A percentile compares a stretch with the other conserved stretches of the same genome.
Evolutionary conservation across 2,888 invertebrate species (phyloP).

Genomic region (Acrobasis suavella): DNA sequence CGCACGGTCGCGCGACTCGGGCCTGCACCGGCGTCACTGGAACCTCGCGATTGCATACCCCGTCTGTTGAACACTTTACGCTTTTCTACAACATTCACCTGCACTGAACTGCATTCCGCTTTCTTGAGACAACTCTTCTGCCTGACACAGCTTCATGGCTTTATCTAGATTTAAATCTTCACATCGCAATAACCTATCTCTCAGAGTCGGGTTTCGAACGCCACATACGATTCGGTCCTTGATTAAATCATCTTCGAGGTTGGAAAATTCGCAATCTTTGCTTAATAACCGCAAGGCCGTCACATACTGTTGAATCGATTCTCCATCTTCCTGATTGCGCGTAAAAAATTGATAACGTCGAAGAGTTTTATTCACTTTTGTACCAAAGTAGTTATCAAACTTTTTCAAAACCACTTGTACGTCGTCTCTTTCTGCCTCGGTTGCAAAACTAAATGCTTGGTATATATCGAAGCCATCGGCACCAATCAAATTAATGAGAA

Average conservation of each 20-base stretch:
- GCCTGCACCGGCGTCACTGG: not conserved
- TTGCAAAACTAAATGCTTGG: conserved; percentile 10
- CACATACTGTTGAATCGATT: conserved; percentile 19
- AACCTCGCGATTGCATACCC: not conserved
- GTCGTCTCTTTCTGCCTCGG: not conserved
- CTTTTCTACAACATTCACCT: not conserved
- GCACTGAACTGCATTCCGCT: not conserved
- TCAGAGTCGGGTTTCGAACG: not conserved
- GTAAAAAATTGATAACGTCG: not conserved
- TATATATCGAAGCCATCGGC: conserved; percentile 20
- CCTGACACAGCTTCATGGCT: conserved; percentile 27
- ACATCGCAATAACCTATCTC: conserved; percentile 22
- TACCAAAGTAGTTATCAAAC: conserved; percentile 11
- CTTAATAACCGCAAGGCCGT: too few relatives aligned
- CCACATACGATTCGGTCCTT: conserved; percentile 10
- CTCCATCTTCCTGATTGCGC: conserved; percentile 12
- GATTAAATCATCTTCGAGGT: conserved; percentile 1
- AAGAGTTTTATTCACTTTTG: conserved; percentile 13
- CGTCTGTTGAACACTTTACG: too few relatives aligned
- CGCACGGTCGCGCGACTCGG: not conserved
- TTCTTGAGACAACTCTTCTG: conserved; percentile 1
- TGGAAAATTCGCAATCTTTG: too few relatives aligned
- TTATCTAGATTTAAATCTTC: conserved; percentile 23
- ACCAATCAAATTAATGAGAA: conserved; percentile 19
- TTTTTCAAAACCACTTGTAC: not conserved